A percentile compares a stretch with the other conserved stretches of the same genome.
phyloP scores from a whole-genome alignment of 2,797 vertebrate species.

The Melopsittacus undulatus region DNA sequence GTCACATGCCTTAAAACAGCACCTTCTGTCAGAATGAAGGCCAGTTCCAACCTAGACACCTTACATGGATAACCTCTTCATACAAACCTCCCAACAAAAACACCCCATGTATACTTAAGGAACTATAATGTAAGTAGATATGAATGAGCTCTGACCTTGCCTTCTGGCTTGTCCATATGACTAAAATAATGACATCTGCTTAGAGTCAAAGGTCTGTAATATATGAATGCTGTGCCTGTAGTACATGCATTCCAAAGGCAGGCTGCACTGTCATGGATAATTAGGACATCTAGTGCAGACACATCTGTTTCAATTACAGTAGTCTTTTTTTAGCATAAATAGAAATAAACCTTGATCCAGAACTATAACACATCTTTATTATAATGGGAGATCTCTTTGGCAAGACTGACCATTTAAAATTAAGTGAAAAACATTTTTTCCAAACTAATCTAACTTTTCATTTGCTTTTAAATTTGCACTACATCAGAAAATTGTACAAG shows the following conservation, averaged over 20 bases:
- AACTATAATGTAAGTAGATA: background rate
- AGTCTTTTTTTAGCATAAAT: background rate
- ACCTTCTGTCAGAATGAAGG: background rate
- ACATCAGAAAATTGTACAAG: background rate
- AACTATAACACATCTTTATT: background rate
- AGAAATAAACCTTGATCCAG: background rate
- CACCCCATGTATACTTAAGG: background rate
- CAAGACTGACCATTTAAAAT: background rate
- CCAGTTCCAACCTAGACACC: background rate
- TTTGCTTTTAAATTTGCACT: constrained; percentile 16
- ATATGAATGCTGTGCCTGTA: background rate
- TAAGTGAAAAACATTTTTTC: background rate
- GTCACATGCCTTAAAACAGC: background rate
- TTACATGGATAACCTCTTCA: background rate
- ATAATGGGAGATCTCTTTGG: background rate
- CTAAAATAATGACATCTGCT: constrained; percentile 43
- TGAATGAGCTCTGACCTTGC: constrained; percentile 1
- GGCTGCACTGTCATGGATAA: constrained; percentile 19
- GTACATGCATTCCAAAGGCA: background rate
- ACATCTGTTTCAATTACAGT: background rate
- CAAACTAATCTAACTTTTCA: background rate
- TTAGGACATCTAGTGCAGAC: background rate
- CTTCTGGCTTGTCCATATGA: constrained; percentile 40
- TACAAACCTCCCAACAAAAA: background rate
- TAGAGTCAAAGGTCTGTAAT: constrained; percentile 47